Base-by-base conservation (phyloP, 2,888 invertebrate species). In the Ischnus inquisitorius region DNA sequence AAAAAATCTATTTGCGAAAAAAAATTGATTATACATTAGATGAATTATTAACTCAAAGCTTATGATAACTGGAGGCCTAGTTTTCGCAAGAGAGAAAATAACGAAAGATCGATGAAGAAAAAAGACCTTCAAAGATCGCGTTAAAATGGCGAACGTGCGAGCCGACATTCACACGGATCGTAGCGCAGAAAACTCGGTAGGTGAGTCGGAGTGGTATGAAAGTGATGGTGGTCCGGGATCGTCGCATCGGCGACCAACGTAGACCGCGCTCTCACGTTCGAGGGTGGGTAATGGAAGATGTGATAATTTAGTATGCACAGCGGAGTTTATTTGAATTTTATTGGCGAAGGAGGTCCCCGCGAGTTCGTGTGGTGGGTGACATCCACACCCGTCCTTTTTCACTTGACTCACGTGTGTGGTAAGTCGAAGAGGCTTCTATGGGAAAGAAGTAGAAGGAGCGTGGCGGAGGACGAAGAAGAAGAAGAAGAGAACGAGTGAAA, bases 251-350 rank as follows among this genome's bases (percentile, higher is more conserved):
- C 19, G 62, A 62, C 74, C 64, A 22, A 62, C 43, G 6, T 34
- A 72, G 25, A 51, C 67, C 71, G 72, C 80, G 72, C 80, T 72
- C 80, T 76, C 57, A 60, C 57, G 57, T 60, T 79, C 84, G 85
- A 86, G 88, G 87, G 86, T 90, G 89, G 91, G 92, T 92, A 93
- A 93, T 92, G 92, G 93, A 93, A 92, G 91, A 92, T 91, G 93
- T 92, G 92, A 92, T 93, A 93, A 93, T 93, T 93, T 92, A 92
- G 93, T 93, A 93, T 93, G 93, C 93, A 91, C 90, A 91, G 90
- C 88, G 89, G 92, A 93, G 93, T 93, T 93, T 93, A 93, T 93
- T 93, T 93, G 93, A 93, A 93, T 93, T 93, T 93, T 93, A 93
- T 93, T 92, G 93, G 92, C 89, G 90, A 90, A 88, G 85, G 89